phyloP scores from a whole-genome alignment of 2,797 vertebrate species.

The Prionace glauca region DNA sequence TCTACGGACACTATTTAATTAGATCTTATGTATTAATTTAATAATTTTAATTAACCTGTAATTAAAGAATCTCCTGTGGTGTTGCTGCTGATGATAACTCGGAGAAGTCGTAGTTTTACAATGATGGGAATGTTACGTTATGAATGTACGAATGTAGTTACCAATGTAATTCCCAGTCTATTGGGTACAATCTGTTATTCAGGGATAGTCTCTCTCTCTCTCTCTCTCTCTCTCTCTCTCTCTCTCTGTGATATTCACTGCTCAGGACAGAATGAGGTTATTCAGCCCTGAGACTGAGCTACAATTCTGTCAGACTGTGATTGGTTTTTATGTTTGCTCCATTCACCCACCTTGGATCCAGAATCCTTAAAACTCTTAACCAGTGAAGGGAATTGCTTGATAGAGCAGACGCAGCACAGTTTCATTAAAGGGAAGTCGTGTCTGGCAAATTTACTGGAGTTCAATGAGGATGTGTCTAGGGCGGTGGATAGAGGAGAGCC shows the following conservation, averaged over 20 bases:
- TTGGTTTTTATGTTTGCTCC: neutral
- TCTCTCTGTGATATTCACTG: no score
- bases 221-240: no score
- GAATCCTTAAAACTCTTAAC: neutral
- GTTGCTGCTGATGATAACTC: neutral
- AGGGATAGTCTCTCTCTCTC: neutral
- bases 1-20: neutral
- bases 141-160: no score
- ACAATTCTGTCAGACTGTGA: neutral
- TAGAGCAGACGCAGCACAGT: no score
- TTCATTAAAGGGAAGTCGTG: no score
- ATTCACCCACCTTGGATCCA: neutral
- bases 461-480: no score
- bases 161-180: no score
- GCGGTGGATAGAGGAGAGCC: no score
- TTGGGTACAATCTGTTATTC: neutral
- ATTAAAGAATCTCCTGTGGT: slow-evolving; percentile 6
- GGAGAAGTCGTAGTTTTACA: neutral
- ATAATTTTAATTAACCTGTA: neutral
- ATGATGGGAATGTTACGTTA: neutral
- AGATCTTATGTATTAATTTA: neutral
- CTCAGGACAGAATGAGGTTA: neutral
- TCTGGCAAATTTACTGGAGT: no score
- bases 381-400: no score
- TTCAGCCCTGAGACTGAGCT: no score